Evolutionary conservation across 2,888 invertebrate species (phyloP).

Genomic region (Ophonus ardosiacus): DNA sequence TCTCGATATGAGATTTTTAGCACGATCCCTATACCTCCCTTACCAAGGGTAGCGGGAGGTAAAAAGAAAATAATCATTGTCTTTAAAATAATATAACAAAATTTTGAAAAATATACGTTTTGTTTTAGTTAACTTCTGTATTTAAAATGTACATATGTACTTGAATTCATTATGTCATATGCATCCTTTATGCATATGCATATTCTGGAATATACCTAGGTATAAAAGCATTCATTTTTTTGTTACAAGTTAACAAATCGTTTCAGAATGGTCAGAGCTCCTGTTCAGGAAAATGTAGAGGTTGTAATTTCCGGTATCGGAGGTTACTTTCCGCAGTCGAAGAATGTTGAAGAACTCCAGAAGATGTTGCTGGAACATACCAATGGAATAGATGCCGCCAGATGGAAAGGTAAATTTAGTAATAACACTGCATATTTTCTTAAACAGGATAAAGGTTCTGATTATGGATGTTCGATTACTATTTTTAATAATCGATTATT

Average conservation of each 20-base stretch:
- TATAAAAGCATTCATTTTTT: not conserved
- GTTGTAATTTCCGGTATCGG: constrained; percentile 76
- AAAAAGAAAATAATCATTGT: too few species aligned
- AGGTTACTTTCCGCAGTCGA: constrained; percentile 79
- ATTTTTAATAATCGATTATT: too few species aligned
- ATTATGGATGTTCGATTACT: too few species aligned
- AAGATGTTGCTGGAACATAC: constrained; percentile 76
- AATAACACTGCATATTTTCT: not conserved
- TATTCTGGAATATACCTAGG: too few species aligned
- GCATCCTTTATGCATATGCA: not conserved
- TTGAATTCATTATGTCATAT: not conserved
- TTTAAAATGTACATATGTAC: too few species aligned
- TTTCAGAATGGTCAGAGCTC: not conserved
- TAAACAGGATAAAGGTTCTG: too few species aligned
- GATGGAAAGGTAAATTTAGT: constrained; percentile 29
- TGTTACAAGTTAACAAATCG: not conserved
- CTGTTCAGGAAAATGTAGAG: constrained; percentile 5
- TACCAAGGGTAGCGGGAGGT: too few species aligned
- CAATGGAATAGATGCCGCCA: constrained; percentile 10
- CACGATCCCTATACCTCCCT: too few species aligned
- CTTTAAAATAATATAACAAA: too few species aligned
- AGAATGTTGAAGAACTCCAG: constrained; percentile 79
- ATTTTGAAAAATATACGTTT: too few species aligned
- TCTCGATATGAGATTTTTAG: too few species aligned
- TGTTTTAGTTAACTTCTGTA: too few species aligned